A percentile compares a stretch with the other conserved stretches of the same genome.
These are phyloP conservation scores for Lordiphosa stackelbergi DNA, from an alignment of 1,140 invertebrate species.

Conservation along the genomic window DNA sequence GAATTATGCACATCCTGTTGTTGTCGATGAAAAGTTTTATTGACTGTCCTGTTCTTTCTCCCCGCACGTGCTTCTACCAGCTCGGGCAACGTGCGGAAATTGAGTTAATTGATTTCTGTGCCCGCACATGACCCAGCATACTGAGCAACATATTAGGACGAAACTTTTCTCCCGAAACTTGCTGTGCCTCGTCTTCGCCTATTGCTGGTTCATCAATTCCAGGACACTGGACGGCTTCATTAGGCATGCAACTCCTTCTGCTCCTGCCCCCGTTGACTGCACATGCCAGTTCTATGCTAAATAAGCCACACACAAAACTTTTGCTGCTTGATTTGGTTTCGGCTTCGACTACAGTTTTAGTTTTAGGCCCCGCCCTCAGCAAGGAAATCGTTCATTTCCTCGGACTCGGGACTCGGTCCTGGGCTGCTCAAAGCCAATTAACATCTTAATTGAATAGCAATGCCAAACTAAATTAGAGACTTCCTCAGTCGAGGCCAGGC, in stretches of 20 bases:
- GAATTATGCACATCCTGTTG: constrained; percentile 51
- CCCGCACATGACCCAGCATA: constrained; percentile 69
- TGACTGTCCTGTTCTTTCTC: constrained; percentile 33
- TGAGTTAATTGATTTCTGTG: constrained; percentile 77
- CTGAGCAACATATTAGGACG: constrained; percentile 32
- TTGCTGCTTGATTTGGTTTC: constrained; percentile 67
- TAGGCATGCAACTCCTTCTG: constrained; percentile 60
- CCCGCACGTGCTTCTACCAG: constrained; percentile 14
- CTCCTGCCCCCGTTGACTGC: constrained; percentile 17
- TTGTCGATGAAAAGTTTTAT: constrained; percentile 65
- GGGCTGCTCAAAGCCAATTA: constrained; percentile 52
- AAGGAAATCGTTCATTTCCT: constrained; percentile 64
- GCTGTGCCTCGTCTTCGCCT: constrained; percentile 20
- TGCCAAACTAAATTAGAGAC: constrained; percentile 24
- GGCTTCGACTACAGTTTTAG: constrained; percentile 17
- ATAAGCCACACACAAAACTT: constrained; percentile 55
- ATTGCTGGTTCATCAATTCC: constrained; percentile 55
- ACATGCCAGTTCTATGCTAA: constrained; percentile 52
- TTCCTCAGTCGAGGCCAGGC: constrained; percentile 13
- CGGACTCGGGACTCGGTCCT: constrained; percentile 20
- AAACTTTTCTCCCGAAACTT: constrained; percentile 44
- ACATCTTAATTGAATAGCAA: constrained; percentile 66
- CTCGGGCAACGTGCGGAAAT: constrained; percentile 71
- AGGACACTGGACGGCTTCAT: constrained; percentile 55
- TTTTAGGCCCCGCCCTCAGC: constrained; percentile 9